Base-by-base conservation (phyloP, 2,113 vertebrate species). In the Rhinichthys klamathensis region DNA sequence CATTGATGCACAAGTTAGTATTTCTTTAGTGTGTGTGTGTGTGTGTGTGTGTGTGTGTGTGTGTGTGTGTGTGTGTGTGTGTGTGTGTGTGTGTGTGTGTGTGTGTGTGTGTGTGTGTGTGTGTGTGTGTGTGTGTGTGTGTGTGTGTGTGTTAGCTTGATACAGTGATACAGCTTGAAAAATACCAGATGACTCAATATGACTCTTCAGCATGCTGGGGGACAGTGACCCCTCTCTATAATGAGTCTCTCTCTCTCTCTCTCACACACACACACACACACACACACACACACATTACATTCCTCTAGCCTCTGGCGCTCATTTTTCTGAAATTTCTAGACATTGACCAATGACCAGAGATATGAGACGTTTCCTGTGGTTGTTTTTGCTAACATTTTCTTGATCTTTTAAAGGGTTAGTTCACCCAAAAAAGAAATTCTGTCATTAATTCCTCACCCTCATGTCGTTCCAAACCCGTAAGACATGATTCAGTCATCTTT, bases 181-280 rank as follows among this genome's bases (percentile, higher is more conserved):
- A 75, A 80, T 49, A 80, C 46, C 63, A 70, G 74, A 83, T 51
- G 25, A 60, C 58, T 30, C 74, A 58, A 27, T 51, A 44, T 60
- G 44, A 15, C 60, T n/a, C 54, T 86, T 75, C 35, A 18, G 27
- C 80, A 65, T 86, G 61, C 72, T 56, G 25, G 67, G 46, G 81
- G 85, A 70, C 82, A 46, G 60, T 84, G 87, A 84, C 72, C 78
- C 75, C 84, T 46, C 54, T 41, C 51, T 72, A 6, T 54, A 65
- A 49, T 67, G 79, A 65, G 41, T 41, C 38, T 41, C 38, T 41
- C 38, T 41, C 38, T 41, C 54, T 7, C 35, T n/a, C n/a, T 35
- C 32, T 4, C 51, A 21, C 16, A 54, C 49, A 54, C 49, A 54
- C 49, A 51, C 49, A 51, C 49, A 51, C 49, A 51, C 13, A 16